Conservation (phyloP, 2,888 invertebrate genomes). For the Neoaliturus tenellus region DNA sequence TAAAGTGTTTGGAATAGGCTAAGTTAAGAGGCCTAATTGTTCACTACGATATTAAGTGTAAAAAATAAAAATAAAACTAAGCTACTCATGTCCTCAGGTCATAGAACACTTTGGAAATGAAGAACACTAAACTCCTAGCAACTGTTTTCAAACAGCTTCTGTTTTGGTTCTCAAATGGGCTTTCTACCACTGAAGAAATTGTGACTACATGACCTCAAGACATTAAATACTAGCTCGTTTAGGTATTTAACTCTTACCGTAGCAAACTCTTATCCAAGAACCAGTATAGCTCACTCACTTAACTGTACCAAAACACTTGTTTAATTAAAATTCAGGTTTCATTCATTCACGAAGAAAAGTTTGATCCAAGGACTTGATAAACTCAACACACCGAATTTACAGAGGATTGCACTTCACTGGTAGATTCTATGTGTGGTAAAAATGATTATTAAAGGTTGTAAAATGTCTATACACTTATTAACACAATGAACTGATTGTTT, state of each 20-base stretch:
- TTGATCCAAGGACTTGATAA: conserved; percentile 3
- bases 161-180: background rate
- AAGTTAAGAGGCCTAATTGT: no score
- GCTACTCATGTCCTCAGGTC: no score
- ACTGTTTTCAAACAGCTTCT: background rate
- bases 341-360: conserved; percentile 56
- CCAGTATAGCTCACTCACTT: conserved; percentile 9
- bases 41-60: no score
- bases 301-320: conserved; percentile 37
- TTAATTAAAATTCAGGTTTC: conserved; percentile 58
- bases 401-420: background rate
- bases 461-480: background rate
- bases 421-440: background rate
- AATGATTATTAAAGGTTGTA: background rate
- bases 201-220: background rate
- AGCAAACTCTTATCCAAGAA: background rate
- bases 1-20: no score
- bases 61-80: no score
- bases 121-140: no score
- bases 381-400: background rate
- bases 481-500: background rate
- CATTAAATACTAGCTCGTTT: background rate
- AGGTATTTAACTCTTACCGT: background rate
- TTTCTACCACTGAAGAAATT: background rate
- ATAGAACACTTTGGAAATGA: no score